Percentiles rank a stretch among this genome's conserved stretches.
Conservation (phyloP, 2,113 vertebrate species). For the Ceyx melanurus region DNA sequence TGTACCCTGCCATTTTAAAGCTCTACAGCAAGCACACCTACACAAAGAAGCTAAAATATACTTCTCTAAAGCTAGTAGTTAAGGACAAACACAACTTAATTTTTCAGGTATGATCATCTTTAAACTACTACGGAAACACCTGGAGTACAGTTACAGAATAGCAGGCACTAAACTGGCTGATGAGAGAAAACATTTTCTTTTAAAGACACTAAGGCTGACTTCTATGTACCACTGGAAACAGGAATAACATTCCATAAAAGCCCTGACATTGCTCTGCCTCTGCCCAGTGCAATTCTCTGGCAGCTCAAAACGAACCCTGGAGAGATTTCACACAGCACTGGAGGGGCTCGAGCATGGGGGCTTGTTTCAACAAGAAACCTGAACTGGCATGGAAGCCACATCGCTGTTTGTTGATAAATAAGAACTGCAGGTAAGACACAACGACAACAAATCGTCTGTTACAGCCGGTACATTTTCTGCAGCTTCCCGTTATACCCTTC, state of each 20-base stretch:
- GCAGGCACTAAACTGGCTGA: not conserved
- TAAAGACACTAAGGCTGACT: not conserved
- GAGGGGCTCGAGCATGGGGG: not conserved
- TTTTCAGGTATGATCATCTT: not conserved
- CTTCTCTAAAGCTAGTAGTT: not conserved
- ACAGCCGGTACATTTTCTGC: not conserved
- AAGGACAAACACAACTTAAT: not conserved
- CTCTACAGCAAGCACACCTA: not conserved
- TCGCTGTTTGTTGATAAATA: not conserved
- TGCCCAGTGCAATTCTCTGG: accelerated
- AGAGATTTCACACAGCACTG: accelerated
- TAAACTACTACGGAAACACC: not conserved
- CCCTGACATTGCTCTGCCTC: accelerated
- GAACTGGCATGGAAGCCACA: accelerated
- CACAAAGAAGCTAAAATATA: not conserved
- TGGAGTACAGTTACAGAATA: accelerated
- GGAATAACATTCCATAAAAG: not conserved
- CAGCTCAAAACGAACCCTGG: not conserved
- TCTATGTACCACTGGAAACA: not conserved
- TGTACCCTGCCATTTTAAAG: not conserved
- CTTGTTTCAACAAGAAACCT: not conserved
- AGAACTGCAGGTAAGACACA: not conserved
- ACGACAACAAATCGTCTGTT: not conserved
- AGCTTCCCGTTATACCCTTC: not conserved
- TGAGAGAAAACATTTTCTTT: not conserved